Conservation (phyloP, 2,888 invertebrate genomes). For the Steinernema hermaphroditum region DNA sequence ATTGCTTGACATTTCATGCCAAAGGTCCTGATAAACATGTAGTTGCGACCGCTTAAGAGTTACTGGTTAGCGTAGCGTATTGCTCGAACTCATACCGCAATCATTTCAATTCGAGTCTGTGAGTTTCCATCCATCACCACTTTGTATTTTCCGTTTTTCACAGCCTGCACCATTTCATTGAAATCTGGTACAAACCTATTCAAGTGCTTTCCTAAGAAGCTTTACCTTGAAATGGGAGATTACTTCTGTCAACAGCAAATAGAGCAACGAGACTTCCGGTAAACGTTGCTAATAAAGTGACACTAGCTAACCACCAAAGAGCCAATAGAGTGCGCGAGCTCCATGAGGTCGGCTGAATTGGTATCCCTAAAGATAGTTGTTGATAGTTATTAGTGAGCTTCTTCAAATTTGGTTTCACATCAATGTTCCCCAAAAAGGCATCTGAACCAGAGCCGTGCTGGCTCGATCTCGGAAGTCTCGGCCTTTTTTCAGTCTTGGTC, state of each 20-base stretch:
- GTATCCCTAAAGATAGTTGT: constrained; percentile 10
- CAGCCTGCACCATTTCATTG: constrained; percentile 48
- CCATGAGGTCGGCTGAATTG: constrained; percentile 19
- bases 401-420: no score
- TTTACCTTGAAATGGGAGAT: constrained; percentile 33
- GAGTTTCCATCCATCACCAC: constrained; percentile 56
- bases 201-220: constrained; percentile 8
- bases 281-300: constrained; percentile 41
- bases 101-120: constrained; percentile 52
- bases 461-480: no score
- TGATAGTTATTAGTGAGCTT: no score
- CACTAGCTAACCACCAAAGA: constrained; percentile 39
- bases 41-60: constrained; percentile 35
- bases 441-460: no score
- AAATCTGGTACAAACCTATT: constrained; percentile 41
- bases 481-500: no score
- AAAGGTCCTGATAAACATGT: constrained; percentile 44
- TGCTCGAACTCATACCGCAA: constrained; percentile 40
- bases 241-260: constrained; percentile 39
- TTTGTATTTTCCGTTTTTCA: constrained; percentile 48
- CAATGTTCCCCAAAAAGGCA: no score
- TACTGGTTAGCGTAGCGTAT: not conserved
- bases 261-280: constrained; percentile 45
- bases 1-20: constrained; percentile 55
- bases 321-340: constrained; percentile 37